A percentile compares a stretch with the other conserved stretches of the same genome.
Evolutionary conservation across 2,888 invertebrate genomes (phyloP).

Genomic region (Hemistola chrysoprasaria): DNA sequence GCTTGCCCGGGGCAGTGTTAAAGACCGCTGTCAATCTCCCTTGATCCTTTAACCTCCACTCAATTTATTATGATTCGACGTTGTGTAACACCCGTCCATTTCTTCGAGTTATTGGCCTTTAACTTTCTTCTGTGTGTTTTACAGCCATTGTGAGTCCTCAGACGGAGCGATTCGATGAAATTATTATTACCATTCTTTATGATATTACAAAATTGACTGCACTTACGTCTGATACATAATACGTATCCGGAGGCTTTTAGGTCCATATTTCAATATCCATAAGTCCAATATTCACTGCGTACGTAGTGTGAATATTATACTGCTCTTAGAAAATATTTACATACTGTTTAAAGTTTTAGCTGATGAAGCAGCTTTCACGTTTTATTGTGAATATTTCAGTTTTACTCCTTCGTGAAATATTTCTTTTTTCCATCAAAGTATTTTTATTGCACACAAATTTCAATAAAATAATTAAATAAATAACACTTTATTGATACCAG

Average conservation of each 20-base stretch:
- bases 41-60: constrained; percentile 62
- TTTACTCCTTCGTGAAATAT: background rate
- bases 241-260: constrained; percentile 22
- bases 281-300: too few species aligned
- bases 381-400: constrained; percentile 13
- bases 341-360: constrained; percentile 23
- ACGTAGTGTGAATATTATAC: constrained; percentile 17
- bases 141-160: constrained; percentile 29
- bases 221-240: constrained; percentile 16
- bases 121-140: constrained; percentile 44
- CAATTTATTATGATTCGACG: constrained; percentile 65
- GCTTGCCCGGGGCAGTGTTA: constrained; percentile 52
- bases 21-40: constrained; percentile 66
- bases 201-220: constrained; percentile 23
- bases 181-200: constrained; percentile 26
- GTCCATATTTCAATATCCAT: too few species aligned
- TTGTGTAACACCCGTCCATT: constrained; percentile 27
- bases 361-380: constrained; percentile 22
- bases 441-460: too few species aligned
- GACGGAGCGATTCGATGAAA: constrained; percentile 23
- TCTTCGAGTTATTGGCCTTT: constrained; percentile 40
- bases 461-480: too few species aligned
- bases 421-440: too few species aligned
- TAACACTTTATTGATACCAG: too few species aligned
- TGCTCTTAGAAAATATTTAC: constrained; percentile 23